Base-by-base conservation (phyloP, 2,113 vertebrate species). In the Hemibagrus wyckioides region DNA sequence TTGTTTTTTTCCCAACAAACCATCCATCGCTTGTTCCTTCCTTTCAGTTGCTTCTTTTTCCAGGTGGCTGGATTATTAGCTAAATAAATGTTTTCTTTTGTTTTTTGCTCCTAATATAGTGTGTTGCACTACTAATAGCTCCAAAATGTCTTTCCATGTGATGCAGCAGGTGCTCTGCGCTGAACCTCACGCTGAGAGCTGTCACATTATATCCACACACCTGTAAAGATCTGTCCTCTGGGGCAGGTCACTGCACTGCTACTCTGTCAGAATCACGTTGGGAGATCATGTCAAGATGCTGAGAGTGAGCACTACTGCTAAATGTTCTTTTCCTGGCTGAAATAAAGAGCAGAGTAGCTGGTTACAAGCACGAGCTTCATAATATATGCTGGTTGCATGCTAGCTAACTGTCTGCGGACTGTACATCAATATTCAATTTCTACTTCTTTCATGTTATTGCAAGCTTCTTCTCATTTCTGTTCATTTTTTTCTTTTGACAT, bases 171-270 rank as follows among this genome's bases (percentile, higher is more conserved):
- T 48, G 65, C 52, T 21, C 56, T 39, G 80, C 61, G 80, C 67
- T 75, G 73, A 56, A 57, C 63, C 73, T 76, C 86, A n/a, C 56
- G 4, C 80, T 36, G 54, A 30, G 50, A 80, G 67, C 80, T 87
- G 86, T 76, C 86, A 83, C 67, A 75, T 82, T 75, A 76, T 23
- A 44, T 76, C 25, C 41, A 50, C 59, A n/a, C 39, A 39, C n/a
- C 54, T 61, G 50, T 61, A 61, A 73, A 83, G 86, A 76, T 61
- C 54, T 48, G 48, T 87, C 28, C 39, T 48, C 14, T 44, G 39
- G 65, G 56, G 30, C 41, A 69, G 69, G 52, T 61, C 52, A 76
- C 54, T n/a, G 67, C 33, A 54, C 56, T 25, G 21, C 25, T 75
- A 30, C 17, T 65, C 50, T 30, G 65, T 73, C 65, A 80, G 17